Evolutionary conservation across 2,113 vertebrate genomes (phyloP), one percentile per base, ranked within the genome.

Genomic region (Atherinomorus stipes): DNA sequence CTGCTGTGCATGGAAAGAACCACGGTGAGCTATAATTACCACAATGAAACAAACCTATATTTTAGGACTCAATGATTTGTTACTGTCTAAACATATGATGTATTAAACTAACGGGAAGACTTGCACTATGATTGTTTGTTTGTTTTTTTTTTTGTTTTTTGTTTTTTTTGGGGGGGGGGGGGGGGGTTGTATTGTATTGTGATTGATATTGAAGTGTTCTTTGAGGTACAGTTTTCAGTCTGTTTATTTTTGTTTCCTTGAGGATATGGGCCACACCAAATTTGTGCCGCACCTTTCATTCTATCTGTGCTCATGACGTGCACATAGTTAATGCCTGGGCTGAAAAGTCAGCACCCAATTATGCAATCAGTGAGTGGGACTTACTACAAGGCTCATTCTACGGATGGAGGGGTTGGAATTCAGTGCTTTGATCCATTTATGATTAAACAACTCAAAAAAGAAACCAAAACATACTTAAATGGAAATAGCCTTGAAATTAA

Each of bases 341-440:
- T 73, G 66, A 78, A 64, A 26, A 82, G 80, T 85, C 67, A 83
- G 82, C 67, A 59, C 40, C 34, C 63, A 63, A 85, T 90, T 83
- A 85, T 80, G 73, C 21, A 87, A 81, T 88, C 61, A 63, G 63
- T 52, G 21, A 71, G 76, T 56, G 66, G 70, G 53, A 28, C 28
- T 26, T 63, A 52, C 44, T 78, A 73, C 9, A 53, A 45, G 52
- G 40, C 47, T 66, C 42, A 7, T 37, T 68, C 69, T 64, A 81
- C 25, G 11, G 15, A 52, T 47, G 23, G 28, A 51, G 78, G 54
- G 42, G 34, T 23, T 40, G 44, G 34, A 58, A 26, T 67, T 61
- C 11, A 37, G 64, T 21, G 26, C 47, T 31, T 19, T 71, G 60
- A 52, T 80, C 37, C 53, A 44, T 60, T 45, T 65, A 37, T 72